A percentile compares a stretch with the other conserved stretches of the same genome.
phyloP scores from a whole-genome alignment of 2,888 invertebrate genomes.

The Diarsia rubi region DNA sequence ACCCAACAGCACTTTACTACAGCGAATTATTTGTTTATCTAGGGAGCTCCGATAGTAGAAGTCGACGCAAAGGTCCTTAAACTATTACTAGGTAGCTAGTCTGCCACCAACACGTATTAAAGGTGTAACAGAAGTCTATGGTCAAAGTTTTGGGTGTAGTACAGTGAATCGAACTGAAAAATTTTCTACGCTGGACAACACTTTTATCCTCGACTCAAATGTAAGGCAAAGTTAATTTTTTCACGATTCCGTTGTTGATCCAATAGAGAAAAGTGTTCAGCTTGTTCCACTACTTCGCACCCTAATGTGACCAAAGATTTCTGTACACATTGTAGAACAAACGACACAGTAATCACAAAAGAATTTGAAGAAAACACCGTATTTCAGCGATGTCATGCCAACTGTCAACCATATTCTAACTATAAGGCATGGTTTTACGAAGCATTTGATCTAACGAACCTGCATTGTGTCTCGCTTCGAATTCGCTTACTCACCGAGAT shows the following conservation, averaged over 20 bases:
- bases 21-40: conserved; percentile 70
- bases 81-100: conserved; percentile 77
- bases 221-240: not conserved
- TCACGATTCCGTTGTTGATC: not conserved
- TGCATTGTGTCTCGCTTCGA: conserved; percentile 74
- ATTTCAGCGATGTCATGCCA: conserved; percentile 87
- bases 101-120: conserved; percentile 67
- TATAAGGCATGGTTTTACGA: conserved; percentile 87
- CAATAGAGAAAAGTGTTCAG: not conserved
- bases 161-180: not conserved
- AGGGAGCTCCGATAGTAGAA: conserved; percentile 79
- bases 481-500: conserved; percentile 78
- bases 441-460: conserved; percentile 80
- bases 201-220: not conserved
- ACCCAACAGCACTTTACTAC: conserved; percentile 49
- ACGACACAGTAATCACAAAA: conserved; percentile 61
- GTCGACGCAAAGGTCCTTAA: conserved; percentile 83
- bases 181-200: not conserved
- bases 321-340: conserved; percentile 42
- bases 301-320: not conserved
- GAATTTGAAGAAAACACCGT: conserved; percentile 61
- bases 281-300: not conserved
- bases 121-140: not conserved
- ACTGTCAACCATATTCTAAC: conserved; percentile 70
- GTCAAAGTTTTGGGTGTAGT: not conserved